A percentile compares a stretch with the other conserved stretches of the same genome.
Evolutionary conservation across 2,797 vertebrate species (phyloP).

Genomic region (Furcifer pardalis): DNA sequence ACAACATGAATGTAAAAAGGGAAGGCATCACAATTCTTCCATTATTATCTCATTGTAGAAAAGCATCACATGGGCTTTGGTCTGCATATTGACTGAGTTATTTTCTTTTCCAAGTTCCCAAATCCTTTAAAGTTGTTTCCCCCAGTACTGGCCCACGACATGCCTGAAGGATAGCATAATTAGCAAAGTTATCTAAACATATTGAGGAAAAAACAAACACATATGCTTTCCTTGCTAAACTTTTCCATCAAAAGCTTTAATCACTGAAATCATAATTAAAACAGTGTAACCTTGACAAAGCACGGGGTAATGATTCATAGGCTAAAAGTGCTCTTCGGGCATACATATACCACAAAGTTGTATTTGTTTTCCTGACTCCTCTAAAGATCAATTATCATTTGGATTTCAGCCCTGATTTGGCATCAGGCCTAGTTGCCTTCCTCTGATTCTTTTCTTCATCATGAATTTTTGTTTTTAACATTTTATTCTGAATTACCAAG

Average conservation of each 20-base stretch:
- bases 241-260: slow-evolving; percentile 52
- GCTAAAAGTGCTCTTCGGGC: slow-evolving; percentile 30
- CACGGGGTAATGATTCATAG: slow-evolving; percentile 46
- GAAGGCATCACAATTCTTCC: slow-evolving; percentile 11
- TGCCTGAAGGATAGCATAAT: slow-evolving; percentile 47
- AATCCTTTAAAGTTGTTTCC: slow-evolving; percentile 32
- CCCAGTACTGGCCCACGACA: slow-evolving; percentile 24
- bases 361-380: slow-evolving; percentile 45
- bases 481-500: slow-evolving; percentile 27
- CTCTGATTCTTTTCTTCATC: slow-evolving; percentile 39
- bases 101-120: slow-evolving; percentile 9
- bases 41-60: slow-evolving; percentile 11
- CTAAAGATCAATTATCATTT: slow-evolving; percentile 51
- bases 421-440: slow-evolving; percentile 16
- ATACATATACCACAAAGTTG: slow-evolving; percentile 33
- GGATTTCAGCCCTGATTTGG: slow-evolving; percentile 42
- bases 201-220: slow-evolving; percentile 29
- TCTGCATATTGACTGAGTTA: slow-evolving; percentile 34
- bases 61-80: slow-evolving; percentile 2
- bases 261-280: slow-evolving; percentile 45
- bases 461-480: slow-evolving; percentile 13
- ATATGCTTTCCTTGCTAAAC: slow-evolving; percentile 38
- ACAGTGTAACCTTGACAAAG: slow-evolving; percentile 32
- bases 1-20: background rate
- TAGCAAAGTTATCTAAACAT: slow-evolving; percentile 56